Percentiles rank a stretch among this genome's conserved stretches.
Conservation (phyloP, 2,113 vertebrate species). For the Boleophthalmus pectinirostris region DNA sequence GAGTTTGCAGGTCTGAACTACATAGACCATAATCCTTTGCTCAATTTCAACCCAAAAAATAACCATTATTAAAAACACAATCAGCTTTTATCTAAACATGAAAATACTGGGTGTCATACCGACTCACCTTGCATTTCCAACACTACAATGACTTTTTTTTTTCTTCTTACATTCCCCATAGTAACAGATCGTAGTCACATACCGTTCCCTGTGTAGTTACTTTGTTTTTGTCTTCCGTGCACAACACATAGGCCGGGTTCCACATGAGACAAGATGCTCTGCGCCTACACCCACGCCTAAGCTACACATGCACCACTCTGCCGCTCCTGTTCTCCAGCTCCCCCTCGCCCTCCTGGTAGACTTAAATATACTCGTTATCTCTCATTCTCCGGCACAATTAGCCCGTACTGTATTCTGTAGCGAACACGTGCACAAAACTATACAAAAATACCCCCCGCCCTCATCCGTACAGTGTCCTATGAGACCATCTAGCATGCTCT, state of each 20-base stretch:
- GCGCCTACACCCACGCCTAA: constrained; percentile 47
- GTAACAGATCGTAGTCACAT: not conserved
- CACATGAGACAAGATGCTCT: constrained; percentile 40
- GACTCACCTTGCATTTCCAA: not conserved
- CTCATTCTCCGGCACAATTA: constrained; percentile 19
- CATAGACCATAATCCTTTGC: too few relatives aligned
- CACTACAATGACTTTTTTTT: not conserved
- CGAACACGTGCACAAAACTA: constrained; percentile 1
- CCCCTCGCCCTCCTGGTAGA: constrained; percentile 36
- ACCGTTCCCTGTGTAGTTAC: not conserved
- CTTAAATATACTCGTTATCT: constrained; percentile 32
- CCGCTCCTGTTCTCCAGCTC: constrained; percentile 55
- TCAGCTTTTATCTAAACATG: too few relatives aligned
- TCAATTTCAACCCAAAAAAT: too few relatives aligned
- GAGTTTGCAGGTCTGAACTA: too few relatives aligned
- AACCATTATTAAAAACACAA: too few relatives aligned
- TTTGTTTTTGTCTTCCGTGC: not conserved
- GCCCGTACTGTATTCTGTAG: constrained; percentile 13
- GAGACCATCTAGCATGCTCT: constrained; percentile 62
- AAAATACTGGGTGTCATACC: not conserved
- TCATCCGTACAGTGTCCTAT: constrained; percentile 52
- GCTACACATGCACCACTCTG: constrained; percentile 42
- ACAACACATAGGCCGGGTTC: constrained; percentile 14
- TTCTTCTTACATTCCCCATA: not conserved
- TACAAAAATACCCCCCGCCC: constrained; percentile 4